Percentiles rank a stretch among this genome's conserved stretches.
Conservation (phyloP, 2,797 vertebrate species). For the Takifugu rubripes region DNA sequence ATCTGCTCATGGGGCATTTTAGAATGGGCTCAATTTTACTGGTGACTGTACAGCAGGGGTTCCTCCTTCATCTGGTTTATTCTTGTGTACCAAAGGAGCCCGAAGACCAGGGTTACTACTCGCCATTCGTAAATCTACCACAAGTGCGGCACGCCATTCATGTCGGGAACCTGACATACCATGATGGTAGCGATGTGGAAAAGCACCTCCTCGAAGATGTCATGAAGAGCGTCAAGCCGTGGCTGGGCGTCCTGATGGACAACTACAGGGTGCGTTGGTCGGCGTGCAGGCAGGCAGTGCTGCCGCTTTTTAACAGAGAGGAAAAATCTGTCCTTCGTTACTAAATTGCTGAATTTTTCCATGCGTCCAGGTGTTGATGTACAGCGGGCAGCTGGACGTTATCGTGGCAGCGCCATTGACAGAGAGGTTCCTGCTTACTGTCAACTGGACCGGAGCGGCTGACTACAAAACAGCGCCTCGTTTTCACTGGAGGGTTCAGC, state of each 20-base stretch:
- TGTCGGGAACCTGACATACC: constrained; percentile 83
- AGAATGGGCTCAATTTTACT: too few species aligned
- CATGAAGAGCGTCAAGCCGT: constrained; percentile 86
- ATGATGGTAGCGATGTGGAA: constrained; percentile 76
- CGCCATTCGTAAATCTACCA: constrained; percentile 76
- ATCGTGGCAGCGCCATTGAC: constrained; percentile 83
- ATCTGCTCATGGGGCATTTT: too few species aligned
- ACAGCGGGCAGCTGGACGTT: constrained; percentile 86
- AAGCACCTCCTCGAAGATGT: constrained; percentile 81
- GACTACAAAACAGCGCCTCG: constrained; percentile 72
- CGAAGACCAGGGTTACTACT: constrained; percentile 79
- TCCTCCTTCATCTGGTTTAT: background rate
- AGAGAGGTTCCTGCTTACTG: constrained; percentile 79
- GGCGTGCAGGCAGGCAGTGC: too few species aligned
- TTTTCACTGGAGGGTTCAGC: constrained; percentile 82
- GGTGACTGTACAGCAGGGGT: too few species aligned
- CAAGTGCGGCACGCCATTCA: constrained; percentile 79
- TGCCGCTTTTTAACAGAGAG: too few species aligned
- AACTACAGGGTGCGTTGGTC: constrained; percentile 80
- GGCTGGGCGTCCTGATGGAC: constrained; percentile 84
- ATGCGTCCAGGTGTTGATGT: constrained; percentile 79
- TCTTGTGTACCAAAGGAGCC: constrained; percentile 66
- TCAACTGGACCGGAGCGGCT: constrained; percentile 76
- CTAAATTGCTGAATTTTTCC: background rate
- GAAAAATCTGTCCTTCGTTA: too few species aligned